Evolutionary conservation across 2,113 vertebrate genomes (phyloP).

Genomic region (Etheostoma cragini): DNA sequence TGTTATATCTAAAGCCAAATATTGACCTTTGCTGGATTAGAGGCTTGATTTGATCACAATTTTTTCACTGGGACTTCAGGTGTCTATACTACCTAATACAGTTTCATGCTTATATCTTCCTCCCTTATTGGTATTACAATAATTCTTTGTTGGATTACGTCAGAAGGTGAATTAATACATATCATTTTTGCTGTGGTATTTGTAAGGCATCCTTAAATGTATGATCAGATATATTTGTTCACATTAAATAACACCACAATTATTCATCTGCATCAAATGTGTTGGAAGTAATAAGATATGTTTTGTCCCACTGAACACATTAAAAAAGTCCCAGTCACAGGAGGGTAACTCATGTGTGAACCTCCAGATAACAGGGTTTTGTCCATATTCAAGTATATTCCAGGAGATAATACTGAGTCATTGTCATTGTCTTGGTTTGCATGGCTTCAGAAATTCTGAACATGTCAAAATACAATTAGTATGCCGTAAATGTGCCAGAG

Average conservation of each 20-base stretch:
- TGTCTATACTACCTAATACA: not conserved
- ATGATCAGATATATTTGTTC: not conserved
- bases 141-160: not conserved
- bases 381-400: constrained; percentile 83
- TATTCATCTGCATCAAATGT: constrained; percentile 9
- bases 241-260: not conserved
- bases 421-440: constrained; percentile 46
- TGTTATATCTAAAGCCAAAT: not conserved
- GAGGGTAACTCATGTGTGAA: constrained; percentile 23
- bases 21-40: not conserved
- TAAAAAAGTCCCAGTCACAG: constrained; percentile 35
- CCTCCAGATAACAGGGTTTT: constrained; percentile 28
- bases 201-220: not conserved
- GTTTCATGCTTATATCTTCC: constrained; percentile 1
- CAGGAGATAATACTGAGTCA: constrained; percentile 78
- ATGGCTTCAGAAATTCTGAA: constrained; percentile 69
- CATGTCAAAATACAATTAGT: constrained; percentile 52
- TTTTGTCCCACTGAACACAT: constrained; percentile 49
- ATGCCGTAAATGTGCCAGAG: constrained; percentile 59
- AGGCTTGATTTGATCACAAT: not conserved
- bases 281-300: constrained; percentile 31
- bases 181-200: not conserved
- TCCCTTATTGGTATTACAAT: not conserved
- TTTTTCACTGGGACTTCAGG: constrained; percentile 5
- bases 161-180: not conserved